Percentiles rank a stretch among this genome's conserved stretches.
Evolutionary conservation across 2,113 vertebrate genomes (phyloP).

Genomic region (Raja brachyura): DNA sequence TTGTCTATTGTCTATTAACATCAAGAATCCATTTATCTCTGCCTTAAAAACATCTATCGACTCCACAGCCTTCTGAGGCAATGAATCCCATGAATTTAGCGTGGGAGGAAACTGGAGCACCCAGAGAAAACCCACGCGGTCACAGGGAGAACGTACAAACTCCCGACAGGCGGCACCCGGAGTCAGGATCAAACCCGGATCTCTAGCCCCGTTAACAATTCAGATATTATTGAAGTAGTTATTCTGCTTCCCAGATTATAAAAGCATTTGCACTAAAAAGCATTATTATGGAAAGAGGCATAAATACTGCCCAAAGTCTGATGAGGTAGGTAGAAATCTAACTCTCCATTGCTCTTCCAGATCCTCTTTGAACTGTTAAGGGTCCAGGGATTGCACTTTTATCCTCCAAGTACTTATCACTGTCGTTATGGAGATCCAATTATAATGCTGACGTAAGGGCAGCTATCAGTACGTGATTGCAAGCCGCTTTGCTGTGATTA

Average conservation of each 20-base stretch:
- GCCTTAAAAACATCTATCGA: too few species aligned
- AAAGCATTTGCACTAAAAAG: background rate
- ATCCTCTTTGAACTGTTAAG: background rate
- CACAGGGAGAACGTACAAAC: too few species aligned
- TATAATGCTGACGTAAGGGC: background rate
- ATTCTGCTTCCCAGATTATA: background rate
- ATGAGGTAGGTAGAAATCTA: background rate
- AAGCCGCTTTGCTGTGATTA: background rate
- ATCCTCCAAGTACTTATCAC: background rate
- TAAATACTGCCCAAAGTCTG: background rate
- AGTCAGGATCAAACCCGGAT: too few species aligned
- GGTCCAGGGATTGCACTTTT: background rate
- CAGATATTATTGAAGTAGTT: background rate
- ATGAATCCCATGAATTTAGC: too few species aligned
- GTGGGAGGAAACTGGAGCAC: too few species aligned
- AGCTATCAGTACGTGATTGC: background rate
- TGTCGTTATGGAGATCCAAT: background rate
- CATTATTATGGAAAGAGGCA: background rate
- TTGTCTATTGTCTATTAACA: too few species aligned
- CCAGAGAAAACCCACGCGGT: too few species aligned
- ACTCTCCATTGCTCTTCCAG: background rate
- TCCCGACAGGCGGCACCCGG: too few species aligned
- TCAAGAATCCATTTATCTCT: too few species aligned
- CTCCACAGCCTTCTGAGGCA: too few species aligned
- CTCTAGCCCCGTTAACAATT: too few species aligned